Percentiles rank a stretch among this genome's conserved stretches.
Evolutionary conservation across 92 coral and sea anemone genomes (phyloP).

Genomic region (Micromussa lordhowensis): DNA sequence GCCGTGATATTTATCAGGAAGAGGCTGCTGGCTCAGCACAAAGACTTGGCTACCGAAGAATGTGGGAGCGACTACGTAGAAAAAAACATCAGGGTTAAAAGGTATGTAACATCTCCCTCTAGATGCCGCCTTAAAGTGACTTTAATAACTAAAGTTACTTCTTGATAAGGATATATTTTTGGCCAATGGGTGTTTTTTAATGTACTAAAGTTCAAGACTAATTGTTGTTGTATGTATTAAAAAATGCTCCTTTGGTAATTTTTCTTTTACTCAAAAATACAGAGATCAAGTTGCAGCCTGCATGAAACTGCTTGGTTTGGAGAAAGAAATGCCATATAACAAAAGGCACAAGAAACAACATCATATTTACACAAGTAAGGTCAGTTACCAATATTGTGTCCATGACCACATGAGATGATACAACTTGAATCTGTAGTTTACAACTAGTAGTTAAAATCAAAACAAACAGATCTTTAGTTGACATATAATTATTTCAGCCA

Average conservation of each 20-base stretch:
- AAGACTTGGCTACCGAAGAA: constrained; percentile 45
- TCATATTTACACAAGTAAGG: constrained; percentile 46
- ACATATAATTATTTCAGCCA: too few species aligned
- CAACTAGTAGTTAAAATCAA: too few species aligned
- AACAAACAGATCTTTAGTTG: too few species aligned
- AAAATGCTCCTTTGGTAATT: too few species aligned
- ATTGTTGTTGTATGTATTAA: too few species aligned
- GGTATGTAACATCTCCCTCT: background rate
- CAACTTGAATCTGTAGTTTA: too few species aligned
- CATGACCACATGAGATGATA: too few species aligned
- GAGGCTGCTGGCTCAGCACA: constrained; percentile 37
- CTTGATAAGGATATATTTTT: too few species aligned
- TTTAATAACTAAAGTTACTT: too few species aligned
- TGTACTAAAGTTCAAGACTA: too few species aligned
- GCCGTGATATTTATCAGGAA: constrained; percentile 3
- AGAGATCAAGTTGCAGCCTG: constrained; percentile 56
- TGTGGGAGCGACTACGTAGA: constrained; percentile 44
- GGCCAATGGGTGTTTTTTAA: too few species aligned
- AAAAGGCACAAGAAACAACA: constrained; percentile 34
- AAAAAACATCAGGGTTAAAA: constrained; percentile 30
- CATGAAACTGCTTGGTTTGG: constrained; percentile 39
- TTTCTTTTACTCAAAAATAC: background rate
- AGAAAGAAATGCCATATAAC: constrained; percentile 32
- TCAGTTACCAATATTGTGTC: background rate
- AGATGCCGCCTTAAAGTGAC: background rate